Conservation (phyloP, 2,888 invertebrate species). For the Clepsis dumicolana region DNA sequence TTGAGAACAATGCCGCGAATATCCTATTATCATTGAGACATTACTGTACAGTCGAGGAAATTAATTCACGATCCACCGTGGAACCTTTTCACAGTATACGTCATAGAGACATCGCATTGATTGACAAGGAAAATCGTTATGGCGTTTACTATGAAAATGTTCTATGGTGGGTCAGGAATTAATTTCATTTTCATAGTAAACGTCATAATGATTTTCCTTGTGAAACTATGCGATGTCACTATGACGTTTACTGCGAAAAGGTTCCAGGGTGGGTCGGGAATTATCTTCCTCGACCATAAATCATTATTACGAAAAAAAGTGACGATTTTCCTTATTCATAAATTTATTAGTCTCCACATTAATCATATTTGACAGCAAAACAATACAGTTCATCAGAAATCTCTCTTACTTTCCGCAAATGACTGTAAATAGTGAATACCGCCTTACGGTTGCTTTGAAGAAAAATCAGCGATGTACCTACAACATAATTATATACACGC, state of each 20-base stretch:
- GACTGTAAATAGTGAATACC: neutral
- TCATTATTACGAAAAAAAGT: neutral
- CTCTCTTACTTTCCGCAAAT: neutral
- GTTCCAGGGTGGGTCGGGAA: neutral
- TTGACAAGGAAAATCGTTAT: too few relatives aligned
- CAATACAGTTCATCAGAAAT: neutral
- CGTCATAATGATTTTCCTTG: too few relatives aligned
- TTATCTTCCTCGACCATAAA: neutral
- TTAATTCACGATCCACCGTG: too few relatives aligned
- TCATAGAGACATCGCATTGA: too few relatives aligned
- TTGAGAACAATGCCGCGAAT: conserved; percentile 1
- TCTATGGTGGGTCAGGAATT: too few relatives aligned
- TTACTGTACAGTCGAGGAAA: too few relatives aligned
- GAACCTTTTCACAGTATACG: too few relatives aligned
- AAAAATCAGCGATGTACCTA: neutral
- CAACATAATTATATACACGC: neutral
- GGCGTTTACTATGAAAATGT: too few relatives aligned
- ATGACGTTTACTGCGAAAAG: too few relatives aligned
- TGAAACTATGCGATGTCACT: too few relatives aligned
- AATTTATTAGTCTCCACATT: neutral
- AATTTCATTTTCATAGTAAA: too few relatives aligned
- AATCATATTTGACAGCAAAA: neutral
- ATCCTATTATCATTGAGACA: neutral
- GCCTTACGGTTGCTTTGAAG: neutral
- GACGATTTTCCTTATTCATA: neutral